Base-by-base conservation (phyloP, 2,888 invertebrate species). In the Crossocerus cetratus region DNA sequence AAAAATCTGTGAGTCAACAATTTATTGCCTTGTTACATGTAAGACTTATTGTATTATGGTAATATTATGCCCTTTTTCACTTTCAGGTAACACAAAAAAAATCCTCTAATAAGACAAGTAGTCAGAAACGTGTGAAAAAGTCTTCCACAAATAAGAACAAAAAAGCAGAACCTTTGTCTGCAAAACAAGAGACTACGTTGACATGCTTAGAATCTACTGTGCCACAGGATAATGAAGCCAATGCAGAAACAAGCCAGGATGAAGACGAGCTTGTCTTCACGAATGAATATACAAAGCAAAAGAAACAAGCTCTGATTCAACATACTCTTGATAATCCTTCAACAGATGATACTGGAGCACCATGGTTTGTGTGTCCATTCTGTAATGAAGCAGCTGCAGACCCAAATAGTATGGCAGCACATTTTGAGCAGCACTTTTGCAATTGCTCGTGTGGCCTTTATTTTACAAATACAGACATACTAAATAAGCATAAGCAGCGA, bases 391-490 rank as follows among this genome's bases (percentile, higher is more conserved):
- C 89, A 43, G 81, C 86, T 4, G 78, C 86, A 13, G 89, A 89
- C 3, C 85, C 86, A 1, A 84, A 73, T 59, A 87, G 73, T 77
- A 63, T 90, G n/a, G 82, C 81, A 13, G 78, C 80, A 0, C 90
- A 90, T 61, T 89, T 86, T 42, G 87, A 90, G 14, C 87, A 88
- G 62, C 90, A 90, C 55, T 90, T 90, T 65, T 88, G 86, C 69
- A 83, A 79, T n/a, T 90, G 90, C 60, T 57, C 83, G 0, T 93
- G 92, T 78, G 90, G 89, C 57, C 83, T 91, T 23, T 90, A 91
- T 65, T 92, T 92, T 80, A 90, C 91, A 4, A 91, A 89, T 75
- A 83, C 90, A 43, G 91, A 92, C 43, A 88, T 89, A n/a, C 81
- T 92, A 61, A 85, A 84, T 67, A 71, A 87, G 16, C 90, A 90